These are phyloP conservation scores for Candidula unifasciata DNA, from an alignment of 2,888 invertebrate species.

Conservation along the genomic window DNA sequence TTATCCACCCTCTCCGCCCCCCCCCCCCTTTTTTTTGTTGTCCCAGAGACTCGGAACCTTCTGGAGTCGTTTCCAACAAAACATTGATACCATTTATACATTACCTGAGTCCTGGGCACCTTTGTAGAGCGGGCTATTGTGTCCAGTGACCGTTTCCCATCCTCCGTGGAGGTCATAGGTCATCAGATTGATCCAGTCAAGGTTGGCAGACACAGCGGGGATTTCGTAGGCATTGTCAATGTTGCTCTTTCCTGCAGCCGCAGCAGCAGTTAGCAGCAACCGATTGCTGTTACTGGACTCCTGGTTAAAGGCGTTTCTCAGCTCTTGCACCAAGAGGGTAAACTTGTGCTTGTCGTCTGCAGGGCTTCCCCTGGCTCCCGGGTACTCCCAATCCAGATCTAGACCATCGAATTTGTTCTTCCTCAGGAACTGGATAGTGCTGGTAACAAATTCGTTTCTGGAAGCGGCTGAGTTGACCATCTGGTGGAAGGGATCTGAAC, in stretches of 20 bases:
- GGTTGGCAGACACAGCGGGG: slow-evolving; percentile 52
- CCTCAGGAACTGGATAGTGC: slow-evolving; percentile 63
- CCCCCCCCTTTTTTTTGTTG: too few species aligned
- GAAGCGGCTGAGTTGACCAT: slow-evolving; percentile 65
- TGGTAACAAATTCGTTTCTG: slow-evolving; percentile 65
- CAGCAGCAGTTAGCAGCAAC: slow-evolving; percentile 73
- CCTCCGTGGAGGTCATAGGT: slow-evolving; percentile 73
- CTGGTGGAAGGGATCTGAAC: slow-evolving; percentile 81
- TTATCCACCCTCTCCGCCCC: too few species aligned
- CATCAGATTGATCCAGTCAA: slow-evolving; percentile 71
- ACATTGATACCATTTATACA: too few species aligned
- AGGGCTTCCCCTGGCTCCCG: slow-evolving; percentile 78
- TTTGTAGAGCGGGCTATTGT: slow-evolving; percentile 72
- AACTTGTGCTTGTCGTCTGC: slow-evolving; percentile 69
- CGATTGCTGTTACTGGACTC: slow-evolving; percentile 63
- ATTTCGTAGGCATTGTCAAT: slow-evolving; percentile 67
- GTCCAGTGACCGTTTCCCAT: slow-evolving; percentile 72
- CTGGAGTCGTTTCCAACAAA: too few species aligned
- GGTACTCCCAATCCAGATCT: slow-evolving; percentile 96
- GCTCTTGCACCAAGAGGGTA: slow-evolving; percentile 64
- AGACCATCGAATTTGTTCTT: slow-evolving; percentile 87
- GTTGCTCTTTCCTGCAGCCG: slow-evolving; percentile 69
- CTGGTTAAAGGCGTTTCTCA: slow-evolving; percentile 65
- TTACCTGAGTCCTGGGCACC: slow-evolving; percentile 56
- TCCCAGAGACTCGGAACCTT: too few species aligned